Evolutionary conservation across 2,113 vertebrate genomes (phyloP).

Genomic region (Psophia crepitans): DNA sequence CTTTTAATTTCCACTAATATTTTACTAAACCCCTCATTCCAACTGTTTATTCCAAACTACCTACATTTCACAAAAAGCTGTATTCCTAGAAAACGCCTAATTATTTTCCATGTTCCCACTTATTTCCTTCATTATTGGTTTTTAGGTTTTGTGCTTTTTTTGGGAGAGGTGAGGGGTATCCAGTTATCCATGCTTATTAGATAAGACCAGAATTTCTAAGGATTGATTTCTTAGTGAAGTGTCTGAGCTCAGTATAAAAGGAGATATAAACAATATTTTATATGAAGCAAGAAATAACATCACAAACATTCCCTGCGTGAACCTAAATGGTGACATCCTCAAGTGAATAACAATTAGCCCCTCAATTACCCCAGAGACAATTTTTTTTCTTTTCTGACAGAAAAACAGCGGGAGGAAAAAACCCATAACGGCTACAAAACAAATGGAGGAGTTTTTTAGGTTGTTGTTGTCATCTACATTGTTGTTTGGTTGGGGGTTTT

Average conservation of each 20-base stretch:
- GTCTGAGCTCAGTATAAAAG: background rate
- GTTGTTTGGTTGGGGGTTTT: background rate
- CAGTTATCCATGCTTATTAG: background rate
- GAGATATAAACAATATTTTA: background rate
- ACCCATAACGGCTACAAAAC: background rate
- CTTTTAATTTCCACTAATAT: background rate
- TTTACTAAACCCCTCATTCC: background rate
- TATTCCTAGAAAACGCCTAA: background rate
- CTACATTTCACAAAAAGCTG: background rate
- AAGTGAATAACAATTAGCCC: background rate
- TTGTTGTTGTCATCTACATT: too few relatives aligned
- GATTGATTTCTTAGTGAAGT: background rate
- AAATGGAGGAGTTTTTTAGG: background rate
- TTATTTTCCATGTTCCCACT: background rate
- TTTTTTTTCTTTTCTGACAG: background rate
- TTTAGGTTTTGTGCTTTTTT: background rate
- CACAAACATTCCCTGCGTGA: background rate
- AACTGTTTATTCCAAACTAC: background rate
- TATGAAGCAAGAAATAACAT: background rate
- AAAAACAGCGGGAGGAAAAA: background rate
- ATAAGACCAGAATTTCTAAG: background rate
- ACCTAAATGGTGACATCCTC: background rate
- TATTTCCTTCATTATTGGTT: background rate
- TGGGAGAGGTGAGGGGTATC: background rate
- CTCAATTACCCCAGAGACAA: background rate